Evolutionary conservation across 2,113 vertebrate genomes (phyloP), one percentile per base, ranked within the genome.

Genomic region (Machaerirhynchus nigripectus): DNA sequence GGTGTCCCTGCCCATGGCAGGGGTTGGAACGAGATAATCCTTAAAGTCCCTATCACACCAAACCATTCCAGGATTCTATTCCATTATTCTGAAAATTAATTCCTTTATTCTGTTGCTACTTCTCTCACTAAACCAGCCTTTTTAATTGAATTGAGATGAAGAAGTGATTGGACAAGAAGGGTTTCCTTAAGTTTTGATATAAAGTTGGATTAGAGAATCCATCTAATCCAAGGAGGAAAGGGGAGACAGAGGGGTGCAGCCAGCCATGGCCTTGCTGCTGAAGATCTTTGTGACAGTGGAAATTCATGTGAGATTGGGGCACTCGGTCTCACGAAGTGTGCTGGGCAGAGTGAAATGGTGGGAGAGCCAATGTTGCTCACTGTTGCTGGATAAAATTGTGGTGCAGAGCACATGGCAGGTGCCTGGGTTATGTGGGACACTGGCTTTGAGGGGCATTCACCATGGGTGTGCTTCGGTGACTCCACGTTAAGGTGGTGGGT

Each of bases 401-500:
- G 28, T 37, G 37, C 42, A 0, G 46, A 57, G n/a, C 46, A 52
- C 13, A 2, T 4, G 6, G 59, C 15, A 60, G n/a, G 50, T 16
- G 37, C 64, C 74, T 37, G 64, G 24, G 3, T 46, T 23, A 0
- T 6, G n/a, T 23, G 84, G 22, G 68, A 13, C 31, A 2, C 0
- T 4, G 15, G 4, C 50, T 61, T 24, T 80, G 37, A 35, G 15
- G 63, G n/a, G 37, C 4, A 0, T 53, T 79, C 64, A 42, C 47
- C 7, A 0, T 2, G 30, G 24, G 52, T 19, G 0, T 2, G 47
- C 56, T 49, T 18, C 3, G 11, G 12, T 9, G 42, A 5, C n/a
- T 40, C 11, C 40, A 7, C 14, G 1, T 13, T 13, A 11, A n/a
- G 76, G 59, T 37, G 80, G 2, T 7, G 65, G 56, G 50, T n/a